Evolutionary conservation across 2,888 invertebrate genomes (phyloP), one percentile per base, ranked within the genome.

Genomic region (Hydrotaea diabolus): DNA sequence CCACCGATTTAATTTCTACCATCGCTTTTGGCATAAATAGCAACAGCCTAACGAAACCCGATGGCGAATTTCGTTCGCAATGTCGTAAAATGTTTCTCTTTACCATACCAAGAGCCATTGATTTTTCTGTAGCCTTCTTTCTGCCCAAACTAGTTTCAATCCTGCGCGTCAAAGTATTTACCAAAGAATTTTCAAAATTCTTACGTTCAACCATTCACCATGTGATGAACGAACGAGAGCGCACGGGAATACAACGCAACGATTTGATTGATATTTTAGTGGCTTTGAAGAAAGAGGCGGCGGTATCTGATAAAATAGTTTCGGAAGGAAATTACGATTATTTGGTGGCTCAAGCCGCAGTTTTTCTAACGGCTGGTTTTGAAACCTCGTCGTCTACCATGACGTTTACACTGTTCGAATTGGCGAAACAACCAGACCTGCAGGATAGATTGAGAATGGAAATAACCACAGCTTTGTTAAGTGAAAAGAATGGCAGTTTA

Each of bases 191-290:
- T 23, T 83, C 89, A 0, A 83, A 87, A 9, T 94, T 93, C 80
- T 75, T 94, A 7, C 89, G 92, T 0, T 83, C 82, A 0, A 89
- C 90, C 0, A 92, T 94, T 2, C 90, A 89, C 81, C 89, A 92
- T 1, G 92, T 93, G 0, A 92, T 94, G 62, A 73, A 88, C 0
- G 90, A 92, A 13, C 90, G 94, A 2, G 91, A 92, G 75, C 87
- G 90, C 13, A 90, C 90, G 4, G 93, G 92, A 3, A 73, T 86
- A 0, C 89, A 89, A 9, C 90, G 93, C 11, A 92, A 93, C 73
- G 94, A 94, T 87, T 90, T 94, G 0, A 92, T 94, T 57, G 94
- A 94, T 86, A 86, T 93, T 4, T 87, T 94, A 13, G 89, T 94
- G 46, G 90, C 91, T 0, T 81, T 94, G 5, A 93, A 91, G 39